phyloP scores from a whole-genome alignment of 1,140 invertebrate genomes.

The Formica selysi region DNA sequence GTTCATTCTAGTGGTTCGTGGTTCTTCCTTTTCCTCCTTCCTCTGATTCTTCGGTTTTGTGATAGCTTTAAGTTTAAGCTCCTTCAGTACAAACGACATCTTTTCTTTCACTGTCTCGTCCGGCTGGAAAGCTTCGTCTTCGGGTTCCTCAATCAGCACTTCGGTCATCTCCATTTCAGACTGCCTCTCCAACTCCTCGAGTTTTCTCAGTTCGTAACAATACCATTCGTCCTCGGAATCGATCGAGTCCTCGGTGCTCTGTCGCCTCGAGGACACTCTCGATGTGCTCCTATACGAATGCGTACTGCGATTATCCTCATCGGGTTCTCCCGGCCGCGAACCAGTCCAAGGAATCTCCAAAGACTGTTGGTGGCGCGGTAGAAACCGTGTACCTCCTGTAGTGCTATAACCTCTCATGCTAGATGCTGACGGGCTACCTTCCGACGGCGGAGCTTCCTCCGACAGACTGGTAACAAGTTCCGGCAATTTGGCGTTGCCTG shows the following conservation, averaged over 20 bases:
- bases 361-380: slow-evolving; percentile 91
- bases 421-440: slow-evolving; percentile 89
- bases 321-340: slow-evolving; percentile 89
- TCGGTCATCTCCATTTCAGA: slow-evolving; percentile 89
- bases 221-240: slow-evolving; percentile 98
- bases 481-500: slow-evolving; percentile 80
- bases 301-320: slow-evolving; percentile 94
- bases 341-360: slow-evolving; percentile 91
- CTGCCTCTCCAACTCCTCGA: slow-evolving; percentile 94
- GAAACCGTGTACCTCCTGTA: slow-evolving; percentile 85
- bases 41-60: slow-evolving; percentile 74
- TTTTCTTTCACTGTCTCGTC: slow-evolving; percentile 91
- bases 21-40: slow-evolving; percentile 75
- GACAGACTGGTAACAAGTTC: slow-evolving; percentile 84
- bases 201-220: slow-evolving; percentile 94
- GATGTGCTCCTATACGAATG: slow-evolving; percentile 95
- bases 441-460: slow-evolving; percentile 85
- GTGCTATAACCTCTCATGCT: slow-evolving; percentile 87
- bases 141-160: slow-evolving; percentile 88
- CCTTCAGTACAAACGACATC: slow-evolving; percentile 92
- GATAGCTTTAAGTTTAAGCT: slow-evolving; percentile 90
- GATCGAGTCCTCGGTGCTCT: slow-evolving; percentile 97
- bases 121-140: slow-evolving; percentile 88
- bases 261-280: slow-evolving; percentile 93
- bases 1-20: slow-evolving; percentile 72